Evolutionary conservation across 2,888 invertebrate species (phyloP).

Genomic region (Lapara coniferarum): DNA sequence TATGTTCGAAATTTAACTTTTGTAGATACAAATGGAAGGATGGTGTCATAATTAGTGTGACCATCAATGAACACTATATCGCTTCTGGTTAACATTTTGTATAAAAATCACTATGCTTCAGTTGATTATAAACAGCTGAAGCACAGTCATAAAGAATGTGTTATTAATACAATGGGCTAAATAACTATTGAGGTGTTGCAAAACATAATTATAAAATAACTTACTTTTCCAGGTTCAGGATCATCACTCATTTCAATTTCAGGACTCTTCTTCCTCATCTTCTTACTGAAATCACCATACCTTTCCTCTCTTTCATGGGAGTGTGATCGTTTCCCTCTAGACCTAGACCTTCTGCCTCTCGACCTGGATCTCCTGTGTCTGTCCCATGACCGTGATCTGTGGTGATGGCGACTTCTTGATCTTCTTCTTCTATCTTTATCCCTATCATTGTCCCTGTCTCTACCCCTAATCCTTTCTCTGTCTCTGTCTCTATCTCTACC

Average conservation of each 20-base stretch:
- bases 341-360: conserved; percentile 43
- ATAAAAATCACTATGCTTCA: too few species aligned
- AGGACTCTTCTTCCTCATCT: conserved; percentile 69
- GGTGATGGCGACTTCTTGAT: conserved; percentile 47
- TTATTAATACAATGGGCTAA: too few species aligned
- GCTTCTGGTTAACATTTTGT: too few species aligned
- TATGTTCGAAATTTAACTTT: too few species aligned
- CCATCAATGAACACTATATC: too few species aligned
- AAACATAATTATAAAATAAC: conserved; percentile 28
- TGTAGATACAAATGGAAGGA: too few species aligned
- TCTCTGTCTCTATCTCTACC: conserved; percentile 48
- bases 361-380: conserved; percentile 50
- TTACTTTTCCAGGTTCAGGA: conserved; percentile 89
- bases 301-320: conserved; percentile 53
- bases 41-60: too few species aligned
- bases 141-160: too few species aligned
- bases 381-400: conserved; percentile 52
- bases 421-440: conserved; percentile 51
- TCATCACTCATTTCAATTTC: conserved; percentile 86
- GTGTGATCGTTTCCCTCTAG: conserved; percentile 55
- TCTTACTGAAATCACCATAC: conserved; percentile 62
- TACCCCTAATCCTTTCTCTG: conserved; percentile 43
- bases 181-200: too few species aligned
- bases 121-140: too few species aligned
- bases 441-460: conserved; percentile 46